Evolutionary conservation across 2,113 vertebrate species (phyloP), one percentile per base, ranked within the genome.

Genomic region (Sinocyclocheilus rhinocerous): DNA sequence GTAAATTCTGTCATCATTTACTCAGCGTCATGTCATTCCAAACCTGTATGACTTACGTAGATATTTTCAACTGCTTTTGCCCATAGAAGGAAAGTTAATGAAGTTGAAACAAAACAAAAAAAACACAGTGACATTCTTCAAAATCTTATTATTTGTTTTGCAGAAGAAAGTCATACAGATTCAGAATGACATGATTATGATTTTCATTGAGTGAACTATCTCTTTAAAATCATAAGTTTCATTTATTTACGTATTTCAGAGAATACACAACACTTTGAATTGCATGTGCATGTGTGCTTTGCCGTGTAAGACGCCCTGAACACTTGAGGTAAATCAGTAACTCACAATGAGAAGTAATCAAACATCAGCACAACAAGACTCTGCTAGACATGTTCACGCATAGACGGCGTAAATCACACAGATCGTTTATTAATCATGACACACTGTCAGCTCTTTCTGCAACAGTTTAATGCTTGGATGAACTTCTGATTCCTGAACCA

Each of bases 241-340:
- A 48, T 72, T 83, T 45, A 83, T 55, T 22, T 4, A 36, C 22
- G 4, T n/a, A 36, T 70, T 83, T 83, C 26, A 36, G 16, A 1
- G 59, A 39, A 24, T 26, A 6, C 26, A 6, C 29, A 59, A 22
- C 52, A 22, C 57, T 42, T 59, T 42, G 77, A n/a, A 26, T 29
- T 29, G 59, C 3, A 10, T 83, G 81, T 72, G 29, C 50, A 16
- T 39, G 39, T 80, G 57, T 80, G 29, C 50, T 80, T 50, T 70
- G 18, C 18, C 18, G 18, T 70, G 45, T n/a, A 59, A 29, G 50
- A 78, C 39, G 4, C 84, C 84, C 75, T 57, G 50, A 78, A 42
- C 24, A 48, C 73, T 52, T 33, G 42, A 67, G 84, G 84, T 80
- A 72, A 85, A 85, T 80, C 48, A 85, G 84, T 79, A 70, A 85